Evolutionary conservation across 2,888 invertebrate species (phyloP).

Genomic region (Xestia sexstrigata): DNA sequence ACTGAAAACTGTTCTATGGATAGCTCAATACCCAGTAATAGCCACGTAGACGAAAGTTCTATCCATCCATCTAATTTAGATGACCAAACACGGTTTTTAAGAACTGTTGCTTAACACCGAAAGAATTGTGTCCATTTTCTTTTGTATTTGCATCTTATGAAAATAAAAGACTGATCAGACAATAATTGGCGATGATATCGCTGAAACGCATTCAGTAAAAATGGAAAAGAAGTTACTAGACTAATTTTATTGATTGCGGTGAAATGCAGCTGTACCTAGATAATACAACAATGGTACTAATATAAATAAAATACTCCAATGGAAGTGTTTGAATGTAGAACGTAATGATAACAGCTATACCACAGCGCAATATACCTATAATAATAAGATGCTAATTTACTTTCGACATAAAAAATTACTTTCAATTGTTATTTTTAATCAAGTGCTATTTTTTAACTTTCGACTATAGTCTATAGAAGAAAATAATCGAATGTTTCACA

Average conservation of each 20-base stretch:
- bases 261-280: background rate
- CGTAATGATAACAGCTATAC: conserved; percentile 3
- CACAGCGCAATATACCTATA: background rate
- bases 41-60: no score
- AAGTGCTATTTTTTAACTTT: background rate
- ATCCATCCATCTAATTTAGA: no score
- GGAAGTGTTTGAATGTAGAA: background rate
- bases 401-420: background rate
- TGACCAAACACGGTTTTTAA: no score
- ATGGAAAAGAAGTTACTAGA: no score
- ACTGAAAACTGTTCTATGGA: background rate
- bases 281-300: background rate
- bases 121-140: background rate
- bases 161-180: background rate
- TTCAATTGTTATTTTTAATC: background rate
- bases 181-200: background rate
- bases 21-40: no score
- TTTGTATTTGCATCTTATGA: background rate
- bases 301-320: background rate
- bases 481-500: conserved; percentile 14
- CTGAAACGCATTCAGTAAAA: no score
- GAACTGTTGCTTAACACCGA: no score
- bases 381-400: background rate
- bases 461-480: background rate
- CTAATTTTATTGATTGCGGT: background rate